Evolutionary conservation across 2,888 invertebrate genomes (phyloP).

Genomic region (Rhagium mordax): DNA sequence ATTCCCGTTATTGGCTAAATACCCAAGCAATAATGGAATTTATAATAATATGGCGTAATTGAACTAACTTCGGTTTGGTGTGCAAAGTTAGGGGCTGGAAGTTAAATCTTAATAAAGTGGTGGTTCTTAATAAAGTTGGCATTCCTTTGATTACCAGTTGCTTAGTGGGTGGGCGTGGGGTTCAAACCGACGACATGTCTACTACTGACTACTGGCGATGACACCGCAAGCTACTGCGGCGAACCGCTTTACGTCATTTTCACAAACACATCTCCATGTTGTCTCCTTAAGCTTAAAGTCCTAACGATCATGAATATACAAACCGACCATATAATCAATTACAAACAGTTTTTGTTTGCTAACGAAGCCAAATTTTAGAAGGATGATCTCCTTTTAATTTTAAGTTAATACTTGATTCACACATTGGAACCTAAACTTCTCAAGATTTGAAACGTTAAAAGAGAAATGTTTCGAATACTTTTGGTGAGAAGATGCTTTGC

Average conservation of each 20-base stretch:
- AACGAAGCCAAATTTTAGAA: neutral
- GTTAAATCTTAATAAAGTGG: conserved; percentile 51
- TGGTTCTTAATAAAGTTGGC: conserved; percentile 48
- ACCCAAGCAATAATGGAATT: conserved; percentile 49
- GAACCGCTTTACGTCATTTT: conserved; percentile 31
- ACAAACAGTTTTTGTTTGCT: neutral
- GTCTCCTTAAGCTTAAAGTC: neutral
- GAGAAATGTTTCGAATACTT: too few relatives aligned
- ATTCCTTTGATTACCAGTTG: conserved; percentile 52
- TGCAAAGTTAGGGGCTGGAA: conserved; percentile 44
- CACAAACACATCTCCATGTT: conserved; percentile 30
- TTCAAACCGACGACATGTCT: conserved; percentile 27
- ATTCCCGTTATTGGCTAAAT: conserved; percentile 41
- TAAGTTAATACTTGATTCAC: too few relatives aligned
- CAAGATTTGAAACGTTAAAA: too few relatives aligned
- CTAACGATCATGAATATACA: conserved; percentile 1
- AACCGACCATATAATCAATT: conserved; percentile 7
- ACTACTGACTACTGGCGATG: conserved; percentile 35
- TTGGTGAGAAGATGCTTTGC: too few relatives aligned
- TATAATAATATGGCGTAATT: conserved; percentile 48
- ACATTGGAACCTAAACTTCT: too few relatives aligned
- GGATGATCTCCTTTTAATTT: too few relatives aligned
- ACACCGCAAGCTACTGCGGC: conserved; percentile 28
- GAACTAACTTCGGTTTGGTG: conserved; percentile 46
- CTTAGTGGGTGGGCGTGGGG: conserved; percentile 35